These are phyloP conservation scores for Sebastes aleutianus DNA, from an alignment of 2,797 vertebrate genomes.

Conservation along the genomic window DNA sequence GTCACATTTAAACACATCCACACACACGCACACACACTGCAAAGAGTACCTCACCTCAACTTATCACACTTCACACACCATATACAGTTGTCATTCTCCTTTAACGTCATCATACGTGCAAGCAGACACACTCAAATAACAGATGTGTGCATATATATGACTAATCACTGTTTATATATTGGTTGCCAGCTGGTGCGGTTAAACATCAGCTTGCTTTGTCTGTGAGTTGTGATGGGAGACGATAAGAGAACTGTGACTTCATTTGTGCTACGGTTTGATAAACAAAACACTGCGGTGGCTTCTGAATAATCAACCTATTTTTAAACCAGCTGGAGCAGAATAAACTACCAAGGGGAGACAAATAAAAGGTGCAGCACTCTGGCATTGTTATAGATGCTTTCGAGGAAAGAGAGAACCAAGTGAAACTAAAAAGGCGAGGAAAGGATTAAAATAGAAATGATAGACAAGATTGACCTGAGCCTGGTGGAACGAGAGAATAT, in stretches of 20 bases:
- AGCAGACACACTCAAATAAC: not conserved
- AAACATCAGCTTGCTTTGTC: slow-evolving; percentile 4
- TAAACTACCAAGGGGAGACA: not conserved
- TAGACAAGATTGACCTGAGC: not conserved
- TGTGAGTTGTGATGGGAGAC: not conserved
- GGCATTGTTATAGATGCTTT: not conserved
- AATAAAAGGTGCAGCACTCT: slow-evolving; percentile 12
- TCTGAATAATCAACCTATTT: slow-evolving; percentile 44
- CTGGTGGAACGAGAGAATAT: not conserved
- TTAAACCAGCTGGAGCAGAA: slow-evolving; percentile 26
- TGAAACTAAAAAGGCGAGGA: not conserved
- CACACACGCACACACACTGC: not conserved
- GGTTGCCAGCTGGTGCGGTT: not conserved
- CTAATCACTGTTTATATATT: not conserved
- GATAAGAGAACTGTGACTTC: slow-evolving; percentile 7
- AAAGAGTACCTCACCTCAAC: not conserved
- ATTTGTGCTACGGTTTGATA: slow-evolving; percentile 7
- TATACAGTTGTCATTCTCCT: not conserved
- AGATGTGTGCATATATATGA: slow-evolving; percentile 8
- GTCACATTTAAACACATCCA: slow-evolving; percentile 32
- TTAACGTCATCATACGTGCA: not conserved
- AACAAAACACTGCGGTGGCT: slow-evolving; percentile 2
- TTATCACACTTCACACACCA: slow-evolving; percentile 31
- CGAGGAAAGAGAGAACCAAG: not conserved
- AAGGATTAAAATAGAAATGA: slow-evolving; percentile 30